Conservation (phyloP, 2,888 invertebrate species). For the Leucophenga montana region DNA sequence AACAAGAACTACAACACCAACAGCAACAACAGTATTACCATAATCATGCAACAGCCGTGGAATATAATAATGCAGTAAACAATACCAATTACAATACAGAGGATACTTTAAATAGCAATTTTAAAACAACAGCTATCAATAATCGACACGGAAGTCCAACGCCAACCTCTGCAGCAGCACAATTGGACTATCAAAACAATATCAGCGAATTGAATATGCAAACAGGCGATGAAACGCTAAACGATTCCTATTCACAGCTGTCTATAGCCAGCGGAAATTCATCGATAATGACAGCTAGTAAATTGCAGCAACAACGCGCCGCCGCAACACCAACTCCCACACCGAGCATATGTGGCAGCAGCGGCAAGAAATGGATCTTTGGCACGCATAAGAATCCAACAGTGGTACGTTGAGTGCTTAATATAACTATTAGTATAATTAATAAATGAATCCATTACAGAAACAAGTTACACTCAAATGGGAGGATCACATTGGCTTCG, state of each 20-base stretch:
- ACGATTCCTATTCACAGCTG: conserved; percentile 23
- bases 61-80: not conserved
- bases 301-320: conserved; percentile 32
- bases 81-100: conserved; percentile 29
- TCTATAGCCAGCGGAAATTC: conserved; percentile 35
- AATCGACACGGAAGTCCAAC: conserved; percentile 35
- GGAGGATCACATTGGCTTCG: conserved; percentile 66
- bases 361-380: conserved; percentile 66
- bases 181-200: conserved; percentile 59
- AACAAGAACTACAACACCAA: conserved; percentile 29
- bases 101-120: conserved; percentile 58
- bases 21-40: conserved; percentile 41
- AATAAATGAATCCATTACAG: conserved; percentile 36
- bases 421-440: not conserved
- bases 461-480: conserved; percentile 69
- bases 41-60: conserved; percentile 39
- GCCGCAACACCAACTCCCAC: conserved; percentile 38
- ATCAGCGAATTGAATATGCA: conserved; percentile 34
- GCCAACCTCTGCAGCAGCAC: not conserved
- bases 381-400: conserved; percentile 72
- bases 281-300: conserved; percentile 1
- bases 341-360: not conserved
- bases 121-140: conserved; percentile 59
- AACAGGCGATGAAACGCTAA: not conserved
- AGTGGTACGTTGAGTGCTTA: conserved; percentile 52